Conservation (phyloP, 1,140 invertebrate species). For the Drosophila baimaii region DNA sequence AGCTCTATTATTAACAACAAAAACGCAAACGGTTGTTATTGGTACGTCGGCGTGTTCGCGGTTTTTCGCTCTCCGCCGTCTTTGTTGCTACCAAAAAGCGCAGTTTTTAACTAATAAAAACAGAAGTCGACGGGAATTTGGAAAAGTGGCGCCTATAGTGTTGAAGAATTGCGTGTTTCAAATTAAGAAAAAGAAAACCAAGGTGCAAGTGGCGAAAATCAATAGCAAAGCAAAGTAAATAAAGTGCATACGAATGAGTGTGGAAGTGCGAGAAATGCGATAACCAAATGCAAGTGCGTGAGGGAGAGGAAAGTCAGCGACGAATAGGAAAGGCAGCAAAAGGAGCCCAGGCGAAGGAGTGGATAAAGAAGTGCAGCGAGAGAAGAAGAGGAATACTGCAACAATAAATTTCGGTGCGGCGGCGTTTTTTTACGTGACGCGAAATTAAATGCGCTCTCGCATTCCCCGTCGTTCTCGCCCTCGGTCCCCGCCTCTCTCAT, state of each 20-base stretch:
- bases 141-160: constrained; percentile 10
- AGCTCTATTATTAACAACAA: not conserved
- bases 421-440: constrained; percentile 63
- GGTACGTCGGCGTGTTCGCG: constrained; percentile 24
- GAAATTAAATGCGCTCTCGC: constrained; percentile 69
- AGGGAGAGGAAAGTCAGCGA: constrained; percentile 17
- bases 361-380: constrained; percentile 33
- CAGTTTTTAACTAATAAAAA: constrained; percentile 9
- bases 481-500: constrained; percentile 7
- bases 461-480: not conserved
- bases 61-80: constrained; percentile 13
- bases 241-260: constrained; percentile 70
- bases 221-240: constrained; percentile 79
- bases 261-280: constrained; percentile 25
- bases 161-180: not conserved
- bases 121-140: not conserved
- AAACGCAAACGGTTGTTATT: constrained; percentile 1
- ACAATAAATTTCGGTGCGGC: constrained; percentile 41
- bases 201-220: constrained; percentile 71
- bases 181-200: not conserved
- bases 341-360: constrained; percentile 21
- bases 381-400: constrained; percentile 27
- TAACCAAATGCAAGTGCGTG: constrained; percentile 47
- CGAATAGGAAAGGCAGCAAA: constrained; percentile 22
- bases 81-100: constrained; percentile 13